Conservation (phyloP, 2,113 vertebrate genomes). For the Caranx melampygus region DNA sequence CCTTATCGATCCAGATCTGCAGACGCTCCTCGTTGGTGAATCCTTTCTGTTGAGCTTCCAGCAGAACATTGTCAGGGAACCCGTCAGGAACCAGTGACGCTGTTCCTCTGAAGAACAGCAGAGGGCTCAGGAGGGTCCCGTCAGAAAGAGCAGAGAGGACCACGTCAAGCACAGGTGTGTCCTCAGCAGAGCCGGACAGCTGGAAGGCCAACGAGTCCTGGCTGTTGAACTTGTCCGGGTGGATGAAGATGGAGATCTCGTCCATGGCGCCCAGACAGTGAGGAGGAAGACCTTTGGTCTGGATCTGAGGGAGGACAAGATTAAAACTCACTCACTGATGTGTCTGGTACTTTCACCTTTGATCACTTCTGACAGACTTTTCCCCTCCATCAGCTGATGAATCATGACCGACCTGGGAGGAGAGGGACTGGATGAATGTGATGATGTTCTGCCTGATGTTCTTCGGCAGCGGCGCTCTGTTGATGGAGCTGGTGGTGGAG, state of each 20-base stretch:
- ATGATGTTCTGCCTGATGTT: conserved; percentile 11
- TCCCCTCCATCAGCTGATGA: neutral
- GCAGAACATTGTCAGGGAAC: conserved; percentile 69
- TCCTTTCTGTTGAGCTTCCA: conserved; percentile 46
- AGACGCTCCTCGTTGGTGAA: conserved; percentile 40
- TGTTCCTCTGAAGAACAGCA: conserved; percentile 62
- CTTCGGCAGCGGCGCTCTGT: neutral
- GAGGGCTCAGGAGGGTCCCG: conserved; percentile 58
- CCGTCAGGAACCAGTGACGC: conserved; percentile 17
- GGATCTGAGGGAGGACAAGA: conserved; percentile 22
- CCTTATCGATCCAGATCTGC: conserved; percentile 57
- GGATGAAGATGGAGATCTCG: conserved; percentile 68
- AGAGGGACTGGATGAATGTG: neutral
- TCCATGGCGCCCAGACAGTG: conserved; percentile 59
- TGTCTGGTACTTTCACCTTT: too few species aligned
- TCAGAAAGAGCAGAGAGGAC: conserved; percentile 48
- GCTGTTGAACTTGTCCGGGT: neutral
- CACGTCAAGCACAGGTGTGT: conserved; percentile 29
- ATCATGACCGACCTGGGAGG: conserved; percentile 28
- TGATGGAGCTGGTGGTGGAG: neutral
- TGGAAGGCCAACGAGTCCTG: neutral
- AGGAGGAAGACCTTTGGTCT: neutral
- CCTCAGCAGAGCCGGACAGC: neutral
- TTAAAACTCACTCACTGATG: too few species aligned
- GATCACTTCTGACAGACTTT: too few species aligned